Base-by-base conservation (phyloP, 2,888 invertebrate species). In the Amaurobius ferox region DNA sequence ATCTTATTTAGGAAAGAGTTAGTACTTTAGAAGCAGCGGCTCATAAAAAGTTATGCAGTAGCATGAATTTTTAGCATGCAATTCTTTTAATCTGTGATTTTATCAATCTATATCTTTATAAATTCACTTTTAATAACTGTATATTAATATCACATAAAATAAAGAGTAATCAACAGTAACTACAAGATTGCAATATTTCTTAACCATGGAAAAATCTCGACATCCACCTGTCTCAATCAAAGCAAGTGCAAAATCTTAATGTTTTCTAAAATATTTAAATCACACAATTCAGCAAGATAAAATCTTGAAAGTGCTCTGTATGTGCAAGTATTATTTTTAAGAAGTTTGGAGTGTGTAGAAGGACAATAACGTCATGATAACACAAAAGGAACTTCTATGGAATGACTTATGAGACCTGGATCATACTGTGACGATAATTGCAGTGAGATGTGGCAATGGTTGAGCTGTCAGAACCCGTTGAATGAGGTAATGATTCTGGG, bases 371-470 rank as follows among this genome's bases (percentile, higher is more conserved):
- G 19, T 16, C 55, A 55, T 55, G 23, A 55, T 55, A 55, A 55
- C 39, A 55, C 35, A 67, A 32, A 70, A 81, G 76, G 81, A 76
- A 81, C 81, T 76, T 32, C 23, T 68, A 85, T 79, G 72, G 73
- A 79, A 78, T 72, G 76, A 72, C 28, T 88, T 78, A 88, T 35
- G 88, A 88, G 11, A 88, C 88, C 67, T 86, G 88, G 72, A 88
- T 88, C 86, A 88, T 86, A 68, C 80, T 86, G 39, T 80, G 88
- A 23, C 85, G 78, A 67, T 86, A 88, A 55, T 77, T 71, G 61
- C 80, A 72, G 64, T 77, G 88, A 35, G 87, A 85, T 19, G 87
- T 64, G 28, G 87, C 66, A 23, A 72, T 62, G 5, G 79, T 40
- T 1, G 87, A 74, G 26, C 48, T 55, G 16, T 48, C 64, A 0